Evolutionary conservation across 2,888 invertebrate genomes (phyloP).

Genomic region (Yponomeuta sedellus): DNA sequence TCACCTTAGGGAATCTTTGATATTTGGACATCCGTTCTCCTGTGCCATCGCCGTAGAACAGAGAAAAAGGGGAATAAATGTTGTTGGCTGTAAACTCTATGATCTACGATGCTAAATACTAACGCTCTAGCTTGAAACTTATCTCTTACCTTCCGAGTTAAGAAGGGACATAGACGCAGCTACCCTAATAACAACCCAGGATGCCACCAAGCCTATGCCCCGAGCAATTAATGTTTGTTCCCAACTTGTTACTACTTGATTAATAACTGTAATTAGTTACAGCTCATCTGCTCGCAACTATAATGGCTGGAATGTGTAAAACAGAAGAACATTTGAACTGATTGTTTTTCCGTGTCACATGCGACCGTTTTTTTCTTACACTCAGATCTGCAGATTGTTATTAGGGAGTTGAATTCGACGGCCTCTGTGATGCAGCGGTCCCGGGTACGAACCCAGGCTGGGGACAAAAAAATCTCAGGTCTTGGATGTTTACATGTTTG

Average conservation of each 20-base stretch:
- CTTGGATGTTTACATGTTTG: too few species aligned
- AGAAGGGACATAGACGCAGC: neutral
- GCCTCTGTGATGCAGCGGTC: too few species aligned
- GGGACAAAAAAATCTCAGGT: too few species aligned
- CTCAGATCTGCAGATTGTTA: too few species aligned
- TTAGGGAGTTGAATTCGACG: too few species aligned
- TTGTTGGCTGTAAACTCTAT: too few species aligned
- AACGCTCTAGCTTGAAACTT: neutral
- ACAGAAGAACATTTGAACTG: neutral
- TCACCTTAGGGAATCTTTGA: too few species aligned
- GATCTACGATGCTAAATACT: neutral
- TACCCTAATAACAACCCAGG: slow-evolving; percentile 6
- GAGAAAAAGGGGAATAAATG: too few species aligned
- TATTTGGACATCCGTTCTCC: too few species aligned
- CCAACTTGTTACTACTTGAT: slow-evolving; percentile 20
- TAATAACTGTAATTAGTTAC: slow-evolving; percentile 22
- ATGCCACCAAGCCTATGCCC: slow-evolving; percentile 12
- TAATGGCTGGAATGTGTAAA: slow-evolving; percentile 7
- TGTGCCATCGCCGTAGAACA: too few species aligned
- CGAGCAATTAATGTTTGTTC: slow-evolving; percentile 22
- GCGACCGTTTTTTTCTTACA: too few species aligned
- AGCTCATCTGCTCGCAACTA: slow-evolving; percentile 17
- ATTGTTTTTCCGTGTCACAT: neutral
- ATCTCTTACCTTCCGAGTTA: neutral
- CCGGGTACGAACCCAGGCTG: too few species aligned